Evolutionary conservation across 1,140 invertebrate genomes (phyloP), one percentile per base, ranked within the genome.

Genomic region (Samia ricini): DNA sequence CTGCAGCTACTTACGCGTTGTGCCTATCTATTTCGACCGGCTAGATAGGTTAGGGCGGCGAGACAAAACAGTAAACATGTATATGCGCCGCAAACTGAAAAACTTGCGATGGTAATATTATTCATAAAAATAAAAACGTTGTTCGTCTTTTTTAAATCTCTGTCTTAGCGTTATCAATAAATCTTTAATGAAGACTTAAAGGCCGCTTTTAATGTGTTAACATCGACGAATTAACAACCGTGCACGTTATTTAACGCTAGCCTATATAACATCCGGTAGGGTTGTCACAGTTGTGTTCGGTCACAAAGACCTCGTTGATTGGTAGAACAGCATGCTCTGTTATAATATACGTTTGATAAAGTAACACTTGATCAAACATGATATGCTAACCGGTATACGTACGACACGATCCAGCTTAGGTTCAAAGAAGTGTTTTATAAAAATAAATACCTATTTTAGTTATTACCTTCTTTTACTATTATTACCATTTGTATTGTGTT

Each of bases 291-390:
- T 42, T 20, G 57, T 64, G 69, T 71, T 72, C 55, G 63, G 24
- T 59, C 42, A 74, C 76, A 81, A 84, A 73, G 76, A 69, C 59
- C 61, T 61, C 76, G 57, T 81, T 80, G 69, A 81, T 77, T 61
- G 54, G 56, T 63, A 77, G 74, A 68, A 85, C 71, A 64, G 64
- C 59, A 61, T 26, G 65, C 60, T 48, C 66, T 65, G 65, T 79
- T 42, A 15, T n/a, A n/a, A n/a, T n/a, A n/a, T 1, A 15, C 33
- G 12, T 15, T 42, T 85, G 79, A 80, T 83, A 83, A 81, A 61
- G 68, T 57, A 72, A 74, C 83, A 85, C 83, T 85, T 85, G 83
- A 81, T 82, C 81, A 85, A 85, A 85, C 76, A 85, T 52, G 33
- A 42, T 42, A 42, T 42, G 10, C 33, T 42, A 15, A 52, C 21